Evolutionary conservation across 1,140 invertebrate genomes (phyloP).

Genomic region (Caerostris darwini): DNA sequence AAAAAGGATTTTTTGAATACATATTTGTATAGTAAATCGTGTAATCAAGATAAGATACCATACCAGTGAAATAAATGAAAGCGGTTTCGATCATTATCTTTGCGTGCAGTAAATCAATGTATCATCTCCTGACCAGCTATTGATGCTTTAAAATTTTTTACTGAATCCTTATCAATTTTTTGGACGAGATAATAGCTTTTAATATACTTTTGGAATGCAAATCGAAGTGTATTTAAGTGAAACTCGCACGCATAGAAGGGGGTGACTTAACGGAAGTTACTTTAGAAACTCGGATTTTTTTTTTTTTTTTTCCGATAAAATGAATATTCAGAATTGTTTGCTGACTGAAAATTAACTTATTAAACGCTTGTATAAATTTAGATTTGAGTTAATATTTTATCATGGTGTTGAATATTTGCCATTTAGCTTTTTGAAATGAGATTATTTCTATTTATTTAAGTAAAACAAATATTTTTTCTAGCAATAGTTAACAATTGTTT

Average conservation of each 20-base stretch:
- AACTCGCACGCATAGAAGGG: constrained; percentile 52
- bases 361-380: background rate
- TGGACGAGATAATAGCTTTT: constrained; percentile 40
- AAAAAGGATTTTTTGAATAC: constrained; percentile 19
- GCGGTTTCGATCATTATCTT: constrained; percentile 44
- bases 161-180: constrained; percentile 73
- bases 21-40: constrained; percentile 40
- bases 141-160: constrained; percentile 75
- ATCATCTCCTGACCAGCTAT: constrained; percentile 50
- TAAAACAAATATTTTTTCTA: too few relatives aligned
- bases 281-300: background rate
- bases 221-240: constrained; percentile 22
- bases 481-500: too few relatives aligned
- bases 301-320: background rate
- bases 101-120: constrained; percentile 56
- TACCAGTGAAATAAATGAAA: background rate
- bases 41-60: constrained; percentile 7
- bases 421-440: too few relatives aligned
- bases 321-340: background rate
- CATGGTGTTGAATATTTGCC: too few relatives aligned
- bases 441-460: too few relatives aligned
- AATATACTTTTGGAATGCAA: constrained; percentile 53
- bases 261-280: background rate
- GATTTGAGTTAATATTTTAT: too few relatives aligned
- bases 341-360: background rate